Percentiles rank a stretch among this genome's conserved stretches.
phyloP scores from a whole-genome alignment of 1,140 invertebrate species.

The Lanistes nyassanus region DNA sequence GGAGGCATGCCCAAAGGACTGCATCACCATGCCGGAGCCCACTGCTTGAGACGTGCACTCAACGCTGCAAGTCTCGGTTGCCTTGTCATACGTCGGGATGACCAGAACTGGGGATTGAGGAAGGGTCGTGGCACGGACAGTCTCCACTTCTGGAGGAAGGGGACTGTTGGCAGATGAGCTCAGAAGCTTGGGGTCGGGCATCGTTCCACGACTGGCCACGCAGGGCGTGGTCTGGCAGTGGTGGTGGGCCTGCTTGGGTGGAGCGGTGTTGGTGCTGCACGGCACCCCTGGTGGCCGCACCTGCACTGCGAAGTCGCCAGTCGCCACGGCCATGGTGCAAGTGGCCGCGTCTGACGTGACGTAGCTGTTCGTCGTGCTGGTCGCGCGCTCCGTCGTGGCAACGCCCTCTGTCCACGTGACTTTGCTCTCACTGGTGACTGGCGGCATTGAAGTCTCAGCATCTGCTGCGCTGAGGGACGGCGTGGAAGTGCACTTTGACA shows the following conservation, averaged over 20 bases:
- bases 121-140: neutral
- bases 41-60: neutral
- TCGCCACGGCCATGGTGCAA: slow-evolving; percentile 32
- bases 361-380: slow-evolving; percentile 40
- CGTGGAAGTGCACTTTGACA: slow-evolving; percentile 44
- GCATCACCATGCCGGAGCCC: slow-evolving; percentile 1
- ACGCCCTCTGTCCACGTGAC: slow-evolving; percentile 49
- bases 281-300: slow-evolving; percentile 37
- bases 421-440: slow-evolving; percentile 36
- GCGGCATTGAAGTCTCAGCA: slow-evolving; percentile 44
- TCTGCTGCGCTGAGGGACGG: slow-evolving; percentile 38
- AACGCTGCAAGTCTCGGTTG: slow-evolving; percentile 14
- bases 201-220: slow-evolving; percentile 5
- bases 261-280: slow-evolving; percentile 39
- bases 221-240: slow-evolving; percentile 18
- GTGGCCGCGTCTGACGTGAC: slow-evolving; percentile 40
- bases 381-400: slow-evolving; percentile 51
- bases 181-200: slow-evolving; percentile 16
- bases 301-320: slow-evolving; percentile 37
- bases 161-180: neutral
- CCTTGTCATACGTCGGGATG: slow-evolving; percentile 7
- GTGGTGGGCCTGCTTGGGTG: slow-evolving; percentile 9
- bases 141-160: neutral
- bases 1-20: neutral
- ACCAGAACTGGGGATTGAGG: neutral